These are phyloP conservation scores for Thymelicus sylvestris DNA, from an alignment of 2,888 invertebrate species.

Conservation along the genomic window DNA sequence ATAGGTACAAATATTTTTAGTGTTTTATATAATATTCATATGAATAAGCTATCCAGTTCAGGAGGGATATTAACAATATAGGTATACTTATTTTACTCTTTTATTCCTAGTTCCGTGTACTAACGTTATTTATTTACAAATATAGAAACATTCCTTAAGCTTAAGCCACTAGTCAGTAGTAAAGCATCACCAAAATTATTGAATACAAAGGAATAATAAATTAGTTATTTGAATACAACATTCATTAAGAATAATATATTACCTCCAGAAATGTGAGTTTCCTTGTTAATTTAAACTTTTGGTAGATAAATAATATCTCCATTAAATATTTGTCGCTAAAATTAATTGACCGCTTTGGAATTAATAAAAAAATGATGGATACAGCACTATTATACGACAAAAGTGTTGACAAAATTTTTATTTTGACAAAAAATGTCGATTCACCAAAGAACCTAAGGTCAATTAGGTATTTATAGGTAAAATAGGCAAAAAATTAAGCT, in stretches of 20 bases:
- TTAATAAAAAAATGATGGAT: slow-evolving; percentile 30
- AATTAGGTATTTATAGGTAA: no score
- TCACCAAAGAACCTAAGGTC: no score
- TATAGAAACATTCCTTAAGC: no score
- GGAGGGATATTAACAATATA: no score
- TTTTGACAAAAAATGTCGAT: background rate
- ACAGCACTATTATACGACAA: slow-evolving; percentile 25
- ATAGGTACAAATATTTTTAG: no score
- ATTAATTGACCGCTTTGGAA: slow-evolving; percentile 31
- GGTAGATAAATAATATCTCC: slow-evolving; percentile 20
- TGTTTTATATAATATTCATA: no score
- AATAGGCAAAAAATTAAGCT: background rate
- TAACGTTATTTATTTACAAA: no score
- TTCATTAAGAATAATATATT: slow-evolving; percentile 21
- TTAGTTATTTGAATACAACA: slow-evolving; percentile 24
- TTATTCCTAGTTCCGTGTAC: no score
- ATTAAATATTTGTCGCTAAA: slow-evolving; percentile 23
- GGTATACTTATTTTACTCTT: no score
- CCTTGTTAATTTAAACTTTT: slow-evolving; percentile 24
- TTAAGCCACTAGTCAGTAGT: no score
- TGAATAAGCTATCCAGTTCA: no score
- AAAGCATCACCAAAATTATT: no score
- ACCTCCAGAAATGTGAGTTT: background rate
- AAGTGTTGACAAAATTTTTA: slow-evolving; percentile 35
- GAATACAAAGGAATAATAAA: slow-evolving; percentile 28